Conservation (phyloP, 2,113 vertebrate species). For the Scomber japonicus region DNA sequence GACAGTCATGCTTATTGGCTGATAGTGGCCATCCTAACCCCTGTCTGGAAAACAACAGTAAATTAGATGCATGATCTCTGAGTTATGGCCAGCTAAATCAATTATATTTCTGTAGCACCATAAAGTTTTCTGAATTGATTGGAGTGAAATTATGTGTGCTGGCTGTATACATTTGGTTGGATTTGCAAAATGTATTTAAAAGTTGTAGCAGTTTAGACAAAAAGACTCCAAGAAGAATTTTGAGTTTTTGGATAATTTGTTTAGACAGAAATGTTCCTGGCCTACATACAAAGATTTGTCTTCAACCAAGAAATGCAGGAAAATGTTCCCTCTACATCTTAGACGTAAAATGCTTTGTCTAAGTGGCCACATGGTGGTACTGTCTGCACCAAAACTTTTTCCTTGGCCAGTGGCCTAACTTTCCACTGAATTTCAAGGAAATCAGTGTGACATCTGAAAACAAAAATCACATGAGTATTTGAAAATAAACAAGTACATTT, state of each 20-base stretch:
- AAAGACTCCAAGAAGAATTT: no score
- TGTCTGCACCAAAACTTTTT: conserved; percentile 1
- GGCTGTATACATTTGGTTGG: background rate
- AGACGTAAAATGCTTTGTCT: background rate
- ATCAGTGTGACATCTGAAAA: conserved; percentile 16
- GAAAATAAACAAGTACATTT: conserved; percentile 27
- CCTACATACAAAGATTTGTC: background rate
- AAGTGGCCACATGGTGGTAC: background rate
- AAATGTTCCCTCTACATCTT: background rate
- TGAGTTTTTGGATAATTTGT: background rate
- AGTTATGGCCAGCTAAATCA: background rate
- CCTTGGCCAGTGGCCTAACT: background rate
- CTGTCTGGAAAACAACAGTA: background rate
- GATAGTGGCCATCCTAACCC: background rate
- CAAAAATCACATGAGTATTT: background rate
- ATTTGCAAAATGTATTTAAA: background rate
- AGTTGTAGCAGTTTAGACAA: no score
- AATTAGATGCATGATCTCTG: background rate
- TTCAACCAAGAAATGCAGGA: conserved; percentile 6
- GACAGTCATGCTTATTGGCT: background rate
- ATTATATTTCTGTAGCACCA: background rate
- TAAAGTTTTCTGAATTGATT: background rate
- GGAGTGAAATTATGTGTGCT: background rate
- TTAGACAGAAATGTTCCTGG: background rate
- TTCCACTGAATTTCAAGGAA: background rate